phyloP scores from a whole-genome alignment of 2,797 vertebrate genomes.

The Clarias fuscus region DNA sequence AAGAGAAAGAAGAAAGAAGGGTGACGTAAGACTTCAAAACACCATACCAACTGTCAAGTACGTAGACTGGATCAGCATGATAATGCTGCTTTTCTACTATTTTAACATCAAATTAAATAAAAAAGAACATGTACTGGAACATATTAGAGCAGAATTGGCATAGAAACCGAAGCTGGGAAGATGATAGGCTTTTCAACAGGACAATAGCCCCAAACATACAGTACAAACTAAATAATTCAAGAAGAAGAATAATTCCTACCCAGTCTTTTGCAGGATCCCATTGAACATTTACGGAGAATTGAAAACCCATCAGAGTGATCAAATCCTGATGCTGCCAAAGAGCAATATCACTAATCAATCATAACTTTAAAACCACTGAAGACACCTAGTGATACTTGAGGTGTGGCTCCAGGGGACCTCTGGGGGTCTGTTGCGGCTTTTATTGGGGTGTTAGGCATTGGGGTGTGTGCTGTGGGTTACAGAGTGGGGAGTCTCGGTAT shows the following conservation, averaged over 20 bases:
- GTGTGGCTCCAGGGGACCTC: too few relatives aligned
- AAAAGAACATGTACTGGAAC: neutral
- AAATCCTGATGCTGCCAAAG: neutral
- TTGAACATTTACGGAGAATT: neutral
- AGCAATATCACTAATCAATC: too few relatives aligned
- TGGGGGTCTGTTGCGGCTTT: too few relatives aligned
- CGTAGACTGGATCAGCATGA: neutral
- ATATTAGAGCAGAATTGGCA: neutral
- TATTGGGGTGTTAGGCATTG: too few relatives aligned
- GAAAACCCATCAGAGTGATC: neutral
- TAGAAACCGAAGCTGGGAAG: neutral
- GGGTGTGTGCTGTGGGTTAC: too few relatives aligned
- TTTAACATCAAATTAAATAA: neutral
- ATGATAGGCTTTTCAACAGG: neutral
- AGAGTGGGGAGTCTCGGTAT: too few relatives aligned
- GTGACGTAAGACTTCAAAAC: neutral
- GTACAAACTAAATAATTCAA: neutral
- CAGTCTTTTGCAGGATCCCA: neutral
- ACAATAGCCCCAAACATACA: neutral
- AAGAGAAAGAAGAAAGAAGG: neutral
- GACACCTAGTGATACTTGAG: too few relatives aligned
- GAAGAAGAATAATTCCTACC: too few relatives aligned
- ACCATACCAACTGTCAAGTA: neutral
- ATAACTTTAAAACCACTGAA: too few relatives aligned
- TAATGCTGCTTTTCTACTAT: neutral